These are phyloP conservation scores for Coptodon rendalli DNA, from an alignment of 2,113 vertebrate genomes.

Conservation along the genomic window DNA sequence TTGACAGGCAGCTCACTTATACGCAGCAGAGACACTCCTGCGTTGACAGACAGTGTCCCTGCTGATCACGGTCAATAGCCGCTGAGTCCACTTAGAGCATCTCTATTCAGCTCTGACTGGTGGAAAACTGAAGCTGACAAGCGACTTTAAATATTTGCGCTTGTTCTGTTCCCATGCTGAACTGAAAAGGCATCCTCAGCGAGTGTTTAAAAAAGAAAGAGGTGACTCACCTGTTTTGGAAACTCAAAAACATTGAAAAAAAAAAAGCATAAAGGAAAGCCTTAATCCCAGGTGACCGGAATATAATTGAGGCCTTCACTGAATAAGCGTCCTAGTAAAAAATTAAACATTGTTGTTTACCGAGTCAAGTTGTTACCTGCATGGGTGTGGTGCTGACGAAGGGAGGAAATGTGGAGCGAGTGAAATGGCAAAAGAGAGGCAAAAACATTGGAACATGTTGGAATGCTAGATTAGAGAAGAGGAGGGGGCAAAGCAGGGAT, in stretches of 20 bases:
- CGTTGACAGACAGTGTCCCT: conserved; percentile 55
- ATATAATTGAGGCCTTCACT: conserved; percentile 47
- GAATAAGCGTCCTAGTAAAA: conserved; percentile 9
- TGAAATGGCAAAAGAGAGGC: neutral
- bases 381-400: conserved; percentile 34
- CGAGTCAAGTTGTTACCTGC: conserved; percentile 59
- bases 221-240: conserved; percentile 70
- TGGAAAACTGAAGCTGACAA: conserved; percentile 34
- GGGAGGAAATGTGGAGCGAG: neutral
- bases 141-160: conserved; percentile 1
- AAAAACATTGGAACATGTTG: conserved; percentile 6
- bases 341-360: conserved; percentile 55
- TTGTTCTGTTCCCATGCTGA: neutral
- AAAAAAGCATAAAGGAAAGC: conserved; percentile 9
- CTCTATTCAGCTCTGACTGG: conserved; percentile 30
- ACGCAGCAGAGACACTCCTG: conserved; percentile 25
- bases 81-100: neutral
- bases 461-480: conserved; percentile 51
- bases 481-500: conserved; percentile 24
- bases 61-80: conserved; percentile 36
- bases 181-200: neutral
- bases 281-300: conserved; percentile 38
- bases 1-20: conserved; percentile 66
- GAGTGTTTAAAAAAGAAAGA: conserved; percentile 29
- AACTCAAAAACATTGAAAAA: neutral